Evolutionary conservation across 1,140 invertebrate genomes (phyloP), one percentile per base, ranked within the genome.

Genomic region (Physella acuta): DNA sequence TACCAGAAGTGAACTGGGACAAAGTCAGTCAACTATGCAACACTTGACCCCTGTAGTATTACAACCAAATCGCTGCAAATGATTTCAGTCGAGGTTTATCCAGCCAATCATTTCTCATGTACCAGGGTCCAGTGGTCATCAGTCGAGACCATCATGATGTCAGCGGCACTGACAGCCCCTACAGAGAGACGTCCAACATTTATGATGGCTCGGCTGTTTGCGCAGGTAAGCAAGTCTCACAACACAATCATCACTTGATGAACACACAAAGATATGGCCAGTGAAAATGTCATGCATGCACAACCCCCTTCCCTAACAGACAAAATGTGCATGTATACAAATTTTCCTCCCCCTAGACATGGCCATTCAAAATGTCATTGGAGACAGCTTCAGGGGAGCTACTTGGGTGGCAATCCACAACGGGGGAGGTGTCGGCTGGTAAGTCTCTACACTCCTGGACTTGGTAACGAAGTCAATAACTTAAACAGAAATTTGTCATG

Each of bases 321-420:
- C 39, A 44, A 11, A 44, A 44, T 11, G 39, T 11, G 20, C 20
- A 44, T 44, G 20, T 11, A 44, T 11, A 11, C 8, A 44, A 11
- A 11, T 44, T 44, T 44, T 44, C 20, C 20, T 44, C 39, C 20
- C 20, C 8, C 8, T 44, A 86, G 89, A 91, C 79, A 90, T 91
- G 90, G 89, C 90, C 0, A 86, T 91, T 3, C 90, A 91, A 78
- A 91, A 91, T 75, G 88, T 85, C 53, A 88, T 91, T 69, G 90
- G 90, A 3, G 88, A 90, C 78, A 85, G 88, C n/a, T 88, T 89
- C 71, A 81, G 90, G 51, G 90, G 90, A 28, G 90, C 90, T 1
- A 91, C 90, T 2, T 91, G 90, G 90, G 88, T 91, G 14, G 87
- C 90, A 20, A 75, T 91, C 14, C 90, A 91, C 77, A 91, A 91